phyloP scores from a whole-genome alignment of 2,797 vertebrate genomes.

The Falco berigora region DNA sequence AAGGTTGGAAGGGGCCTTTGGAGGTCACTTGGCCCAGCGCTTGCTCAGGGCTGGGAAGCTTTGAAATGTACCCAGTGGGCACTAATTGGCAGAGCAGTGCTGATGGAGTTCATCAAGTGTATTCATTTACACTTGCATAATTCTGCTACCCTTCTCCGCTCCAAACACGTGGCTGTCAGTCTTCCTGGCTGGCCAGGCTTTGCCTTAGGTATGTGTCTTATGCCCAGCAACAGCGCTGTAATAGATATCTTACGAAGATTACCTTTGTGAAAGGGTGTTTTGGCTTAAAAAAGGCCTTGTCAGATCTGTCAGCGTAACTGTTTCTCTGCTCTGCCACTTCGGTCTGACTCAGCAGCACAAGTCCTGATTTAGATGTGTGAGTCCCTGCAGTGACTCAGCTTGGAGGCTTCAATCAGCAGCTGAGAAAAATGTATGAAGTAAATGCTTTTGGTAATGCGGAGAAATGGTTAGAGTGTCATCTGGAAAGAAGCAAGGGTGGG shows the following conservation, averaged over 20 bases:
- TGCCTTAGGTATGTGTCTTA: neutral
- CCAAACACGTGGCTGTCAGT: neutral
- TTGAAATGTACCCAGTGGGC: neutral
- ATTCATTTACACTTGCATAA: neutral
- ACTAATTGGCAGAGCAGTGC: neutral
- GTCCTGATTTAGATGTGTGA: neutral
- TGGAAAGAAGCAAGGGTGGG: neutral
- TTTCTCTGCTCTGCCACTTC: neutral
- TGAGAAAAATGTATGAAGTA: neutral
- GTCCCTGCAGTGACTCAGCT: conserved; percentile 47
- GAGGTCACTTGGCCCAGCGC: neutral
- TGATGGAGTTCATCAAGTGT: neutral
- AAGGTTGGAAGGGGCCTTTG: neutral
- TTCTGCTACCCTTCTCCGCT: fast-evolving
- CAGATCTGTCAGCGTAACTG: neutral
- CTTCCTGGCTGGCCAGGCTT: neutral
- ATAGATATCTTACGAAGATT: fast-evolving
- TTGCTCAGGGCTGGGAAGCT: neutral
- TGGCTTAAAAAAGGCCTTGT: neutral
- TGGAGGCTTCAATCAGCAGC: neutral
- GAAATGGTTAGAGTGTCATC: neutral
- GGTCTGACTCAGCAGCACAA: conserved; percentile 49
- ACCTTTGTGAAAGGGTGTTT: neutral
- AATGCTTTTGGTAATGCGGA: neutral
- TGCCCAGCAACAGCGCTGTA: neutral